phyloP scores from a whole-genome alignment of 2,113 vertebrate genomes.

The Rhabdomys dilectus region DNA sequence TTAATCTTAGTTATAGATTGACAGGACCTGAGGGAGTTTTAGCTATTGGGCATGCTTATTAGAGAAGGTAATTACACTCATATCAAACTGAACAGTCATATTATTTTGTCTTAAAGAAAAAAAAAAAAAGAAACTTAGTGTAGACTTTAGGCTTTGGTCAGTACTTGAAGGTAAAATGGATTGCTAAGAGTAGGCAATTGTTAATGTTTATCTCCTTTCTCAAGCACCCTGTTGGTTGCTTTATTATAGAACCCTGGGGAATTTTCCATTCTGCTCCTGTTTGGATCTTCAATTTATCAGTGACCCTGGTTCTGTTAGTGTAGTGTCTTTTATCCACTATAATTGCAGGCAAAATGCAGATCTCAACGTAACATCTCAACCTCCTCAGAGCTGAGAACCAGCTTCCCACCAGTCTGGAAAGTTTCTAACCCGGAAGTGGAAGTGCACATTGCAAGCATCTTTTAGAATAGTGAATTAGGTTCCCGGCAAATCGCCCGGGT shows the following conservation, averaged over 20 bases:
- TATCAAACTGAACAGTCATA: background rate
- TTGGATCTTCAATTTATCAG: conserved; percentile 62
- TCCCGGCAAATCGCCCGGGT: background rate
- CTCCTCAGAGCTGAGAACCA: background rate
- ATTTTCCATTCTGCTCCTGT: conserved; percentile 51
- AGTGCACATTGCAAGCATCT: background rate
- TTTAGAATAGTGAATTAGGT: background rate
- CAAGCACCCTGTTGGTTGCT: background rate
- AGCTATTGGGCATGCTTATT: conserved; percentile 28
- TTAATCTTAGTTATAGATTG: conserved; percentile 40
- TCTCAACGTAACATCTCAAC: background rate
- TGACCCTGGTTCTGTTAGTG: background rate
- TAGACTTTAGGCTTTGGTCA: conserved; percentile 56
- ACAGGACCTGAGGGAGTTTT: conserved; percentile 23
- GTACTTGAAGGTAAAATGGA: conserved; percentile 19
- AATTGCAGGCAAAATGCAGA: conserved; percentile 12
- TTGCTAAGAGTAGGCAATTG: conserved; percentile 14
- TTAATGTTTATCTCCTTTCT: conserved; percentile 49
- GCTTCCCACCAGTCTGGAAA: background rate
- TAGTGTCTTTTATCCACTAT: conserved; percentile 3
- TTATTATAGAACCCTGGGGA: conserved; percentile 3
- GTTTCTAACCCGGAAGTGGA: background rate
- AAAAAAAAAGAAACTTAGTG: conserved; percentile 10
- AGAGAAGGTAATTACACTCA: conserved; percentile 31
- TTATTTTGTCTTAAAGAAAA: background rate